Evolutionary conservation across 37 sponge, comb jelly and placozoan species (phyloP).

Genomic region (Agelas oroides): DNA sequence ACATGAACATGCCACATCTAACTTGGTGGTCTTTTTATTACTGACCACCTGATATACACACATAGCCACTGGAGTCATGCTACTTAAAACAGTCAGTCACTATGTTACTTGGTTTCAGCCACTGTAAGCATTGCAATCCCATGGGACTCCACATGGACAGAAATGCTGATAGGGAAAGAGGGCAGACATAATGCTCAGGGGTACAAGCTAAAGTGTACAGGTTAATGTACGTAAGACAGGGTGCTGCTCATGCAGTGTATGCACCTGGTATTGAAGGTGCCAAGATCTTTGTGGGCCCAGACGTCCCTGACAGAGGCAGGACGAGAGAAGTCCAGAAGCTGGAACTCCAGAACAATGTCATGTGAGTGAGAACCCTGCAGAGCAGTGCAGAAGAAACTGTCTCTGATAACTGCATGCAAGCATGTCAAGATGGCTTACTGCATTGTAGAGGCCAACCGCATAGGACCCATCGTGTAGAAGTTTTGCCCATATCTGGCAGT

Average conservation of each 20-base stretch:
- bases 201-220: too few species aligned
- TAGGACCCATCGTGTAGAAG: conserved; percentile 38
- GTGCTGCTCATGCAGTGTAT: too few species aligned
- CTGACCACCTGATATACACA: too few species aligned
- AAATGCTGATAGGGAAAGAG: conserved; percentile 18
- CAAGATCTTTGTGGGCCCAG: conserved; percentile 62
- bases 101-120: neutral
- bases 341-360: conserved; percentile 55
- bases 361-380: conserved; percentile 24
- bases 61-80: too few species aligned
- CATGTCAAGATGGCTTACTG: conserved; percentile 42
- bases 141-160: conserved; percentile 52
- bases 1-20: too few species aligned
- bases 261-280: conserved; percentile 34
- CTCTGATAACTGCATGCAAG: neutral
- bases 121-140: conserved; percentile 53
- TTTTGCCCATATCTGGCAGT: conserved; percentile 86
- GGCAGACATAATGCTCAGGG: neutral
- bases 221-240: too few species aligned
- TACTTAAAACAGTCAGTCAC: too few species aligned
- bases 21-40: too few species aligned
- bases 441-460: conserved; percentile 82
- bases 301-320: conserved; percentile 56
- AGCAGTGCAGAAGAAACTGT: neutral
- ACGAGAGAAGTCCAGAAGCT: conserved; percentile 18